Conservation (phyloP, 2,888 invertebrate species). For the Arenicola marina region DNA sequence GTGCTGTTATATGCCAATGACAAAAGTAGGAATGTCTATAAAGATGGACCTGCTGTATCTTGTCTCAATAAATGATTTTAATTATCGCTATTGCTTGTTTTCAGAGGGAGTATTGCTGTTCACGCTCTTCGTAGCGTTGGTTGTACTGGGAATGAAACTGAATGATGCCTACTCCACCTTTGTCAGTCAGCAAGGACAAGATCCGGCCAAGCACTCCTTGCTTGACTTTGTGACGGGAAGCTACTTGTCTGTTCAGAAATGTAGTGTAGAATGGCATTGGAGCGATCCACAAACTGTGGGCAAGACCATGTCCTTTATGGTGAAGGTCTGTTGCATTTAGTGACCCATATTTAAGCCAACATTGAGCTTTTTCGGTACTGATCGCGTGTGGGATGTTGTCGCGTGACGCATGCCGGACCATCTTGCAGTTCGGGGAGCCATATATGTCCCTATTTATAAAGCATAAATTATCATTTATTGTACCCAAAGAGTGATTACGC, state of each 20-base stretch:
- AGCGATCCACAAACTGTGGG: conserved; percentile 87
- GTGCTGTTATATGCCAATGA: no score
- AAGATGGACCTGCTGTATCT: no score
- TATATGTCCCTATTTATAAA: not conserved
- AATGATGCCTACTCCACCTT: no score
- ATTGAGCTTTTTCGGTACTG: not conserved
- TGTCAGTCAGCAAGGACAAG: no score
- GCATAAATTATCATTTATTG: not conserved
- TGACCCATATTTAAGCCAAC: not conserved
- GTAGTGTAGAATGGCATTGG: conserved; percentile 88
- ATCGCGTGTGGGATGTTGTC: not conserved
- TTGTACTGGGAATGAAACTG: no score
- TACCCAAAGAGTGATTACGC: not conserved
- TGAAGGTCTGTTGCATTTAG: conserved; percentile 66
- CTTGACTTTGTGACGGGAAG: conserved; percentile 90
- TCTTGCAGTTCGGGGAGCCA: no score
- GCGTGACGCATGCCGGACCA: no score
- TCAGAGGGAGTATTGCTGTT: no score
- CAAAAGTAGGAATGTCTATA: no score
- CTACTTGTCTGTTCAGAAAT: conserved; percentile 85
- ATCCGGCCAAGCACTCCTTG: conserved; percentile 21
- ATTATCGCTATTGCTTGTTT: no score
- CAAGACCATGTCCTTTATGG: conserved; percentile 87
- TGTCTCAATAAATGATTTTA: no score
- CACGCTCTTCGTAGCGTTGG: no score